These are phyloP conservation scores for Xenopus petersii DNA, from an alignment of 2,797 vertebrate genomes.

Conservation along the genomic window DNA sequence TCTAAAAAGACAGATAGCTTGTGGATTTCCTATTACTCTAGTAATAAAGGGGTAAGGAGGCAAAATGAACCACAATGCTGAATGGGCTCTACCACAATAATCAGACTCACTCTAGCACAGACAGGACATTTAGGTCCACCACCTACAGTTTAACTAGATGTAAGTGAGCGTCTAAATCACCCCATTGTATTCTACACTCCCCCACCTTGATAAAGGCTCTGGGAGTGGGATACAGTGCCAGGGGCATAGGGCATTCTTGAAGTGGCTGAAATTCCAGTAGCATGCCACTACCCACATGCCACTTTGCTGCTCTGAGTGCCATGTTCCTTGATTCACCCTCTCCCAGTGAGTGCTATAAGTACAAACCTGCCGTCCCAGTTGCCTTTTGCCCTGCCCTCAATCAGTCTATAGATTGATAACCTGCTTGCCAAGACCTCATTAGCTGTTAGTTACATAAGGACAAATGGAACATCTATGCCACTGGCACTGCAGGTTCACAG, in stretches of 20 bases:
- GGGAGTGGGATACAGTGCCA: not conserved
- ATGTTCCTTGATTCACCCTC: too few relatives aligned
- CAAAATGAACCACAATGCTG: too few relatives aligned
- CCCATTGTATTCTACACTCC: not conserved
- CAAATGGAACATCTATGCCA: too few relatives aligned
- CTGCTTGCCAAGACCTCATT: too few relatives aligned
- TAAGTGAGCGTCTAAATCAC: conserved; percentile 16
- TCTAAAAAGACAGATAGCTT: too few relatives aligned
- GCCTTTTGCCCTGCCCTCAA: not conserved
- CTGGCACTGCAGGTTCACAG: too few relatives aligned
- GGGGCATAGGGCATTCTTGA: not conserved
- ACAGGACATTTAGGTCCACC: too few relatives aligned
- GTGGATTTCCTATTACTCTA: too few relatives aligned
- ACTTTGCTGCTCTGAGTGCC: not conserved
- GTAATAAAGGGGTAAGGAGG: too few relatives aligned
- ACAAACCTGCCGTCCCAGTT: not conserved
- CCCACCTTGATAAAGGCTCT: not conserved
- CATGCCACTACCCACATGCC: conserved; percentile 2
- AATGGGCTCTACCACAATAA: too few relatives aligned
- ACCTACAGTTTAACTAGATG: not conserved
- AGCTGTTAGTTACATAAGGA: too few relatives aligned
- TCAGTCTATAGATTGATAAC: not conserved
- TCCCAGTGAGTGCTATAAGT: not conserved
- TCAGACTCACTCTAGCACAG: too few relatives aligned
- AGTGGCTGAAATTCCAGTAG: conserved; percentile 2